A percentile compares a stretch with the other conserved stretches of the same genome.
phyloP scores from a whole-genome alignment of 2,888 invertebrate genomes.

The Acleris holmiana region DNA sequence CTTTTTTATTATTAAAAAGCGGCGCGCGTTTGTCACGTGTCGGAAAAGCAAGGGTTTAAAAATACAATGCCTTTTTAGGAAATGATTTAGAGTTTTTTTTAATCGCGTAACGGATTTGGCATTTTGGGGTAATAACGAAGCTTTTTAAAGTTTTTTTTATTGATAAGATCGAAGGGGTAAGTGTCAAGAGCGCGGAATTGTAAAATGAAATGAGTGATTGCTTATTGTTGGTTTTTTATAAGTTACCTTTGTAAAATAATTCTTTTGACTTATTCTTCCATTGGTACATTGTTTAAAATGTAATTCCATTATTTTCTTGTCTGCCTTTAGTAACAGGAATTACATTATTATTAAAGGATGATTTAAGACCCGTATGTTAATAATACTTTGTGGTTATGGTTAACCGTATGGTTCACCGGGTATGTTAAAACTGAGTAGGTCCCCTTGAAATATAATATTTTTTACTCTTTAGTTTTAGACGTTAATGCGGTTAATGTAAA shows the following conservation, averaged over 20 bases:
- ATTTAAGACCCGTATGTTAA: too few relatives aligned
- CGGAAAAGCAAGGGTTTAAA: slow-evolving; percentile 77
- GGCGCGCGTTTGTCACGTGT: slow-evolving; percentile 76
- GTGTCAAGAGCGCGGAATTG: slow-evolving; percentile 59
- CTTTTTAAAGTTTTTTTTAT: slow-evolving; percentile 55
- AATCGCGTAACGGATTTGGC: slow-evolving; percentile 66
- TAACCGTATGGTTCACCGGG: too few relatives aligned
- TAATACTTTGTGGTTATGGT: too few relatives aligned
- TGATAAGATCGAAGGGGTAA: slow-evolving; percentile 54
- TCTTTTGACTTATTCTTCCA: background rate
- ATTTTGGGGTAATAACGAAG: slow-evolving; percentile 55
- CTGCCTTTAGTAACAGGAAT: too few relatives aligned
- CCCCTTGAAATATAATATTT: too few relatives aligned
- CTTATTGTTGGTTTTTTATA: slow-evolving; percentile 52
- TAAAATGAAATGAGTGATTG: slow-evolving; percentile 70
- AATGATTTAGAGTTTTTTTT: slow-evolving; percentile 76
- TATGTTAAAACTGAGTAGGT: too few relatives aligned
- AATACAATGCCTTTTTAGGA: slow-evolving; percentile 75
- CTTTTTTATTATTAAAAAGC: slow-evolving; percentile 46
- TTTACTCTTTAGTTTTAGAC: too few relatives aligned
- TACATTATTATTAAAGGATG: too few relatives aligned
- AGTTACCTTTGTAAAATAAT: slow-evolving; percentile 22
- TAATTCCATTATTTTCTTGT: background rate
- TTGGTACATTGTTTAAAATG: background rate
- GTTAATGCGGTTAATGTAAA: too few relatives aligned